Conservation (phyloP, 2,797 vertebrate species). For the Chelon auratus region DNA sequence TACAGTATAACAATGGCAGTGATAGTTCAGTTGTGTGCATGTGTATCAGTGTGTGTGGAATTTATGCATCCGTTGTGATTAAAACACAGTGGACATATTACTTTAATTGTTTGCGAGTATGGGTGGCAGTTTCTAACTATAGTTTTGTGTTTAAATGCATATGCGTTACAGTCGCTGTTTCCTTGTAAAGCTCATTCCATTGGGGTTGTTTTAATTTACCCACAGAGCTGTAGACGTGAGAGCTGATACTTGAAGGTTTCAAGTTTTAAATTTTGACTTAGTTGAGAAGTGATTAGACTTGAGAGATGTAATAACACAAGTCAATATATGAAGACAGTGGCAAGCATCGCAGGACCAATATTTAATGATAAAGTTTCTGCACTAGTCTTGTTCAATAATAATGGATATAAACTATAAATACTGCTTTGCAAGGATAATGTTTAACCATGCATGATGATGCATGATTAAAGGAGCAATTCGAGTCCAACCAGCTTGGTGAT, state of each 20-base stretch:
- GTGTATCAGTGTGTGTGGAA: slow-evolving; percentile 10
- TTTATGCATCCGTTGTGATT: slow-evolving; percentile 27
- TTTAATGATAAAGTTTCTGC: slow-evolving; percentile 8
- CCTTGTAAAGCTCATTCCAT: background rate
- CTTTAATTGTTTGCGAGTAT: slow-evolving; percentile 16
- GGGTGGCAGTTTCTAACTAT: slow-evolving; percentile 4
- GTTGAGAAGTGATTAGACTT: too few species aligned
- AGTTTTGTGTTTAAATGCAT: background rate
- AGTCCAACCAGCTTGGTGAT: too few species aligned
- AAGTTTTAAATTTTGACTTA: too few species aligned
- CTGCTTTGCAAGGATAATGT: background rate
- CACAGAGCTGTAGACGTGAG: background rate
- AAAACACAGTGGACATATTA: slow-evolving; percentile 13
- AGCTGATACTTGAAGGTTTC: background rate
- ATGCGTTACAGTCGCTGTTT: background rate
- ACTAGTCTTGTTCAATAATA: too few species aligned
- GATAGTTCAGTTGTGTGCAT: slow-evolving; percentile 18
- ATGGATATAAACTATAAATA: background rate
- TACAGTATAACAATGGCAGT: slow-evolving; percentile 14
- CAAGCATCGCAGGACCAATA: slow-evolving; percentile 2
- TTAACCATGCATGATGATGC: too few species aligned
- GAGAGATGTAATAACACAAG: background rate
- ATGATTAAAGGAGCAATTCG: too few species aligned
- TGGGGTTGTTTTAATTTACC: background rate
- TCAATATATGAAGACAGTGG: background rate